Conservation (phyloP, 2,113 vertebrate genomes). For the Dendrocopos noguchii region DNA sequence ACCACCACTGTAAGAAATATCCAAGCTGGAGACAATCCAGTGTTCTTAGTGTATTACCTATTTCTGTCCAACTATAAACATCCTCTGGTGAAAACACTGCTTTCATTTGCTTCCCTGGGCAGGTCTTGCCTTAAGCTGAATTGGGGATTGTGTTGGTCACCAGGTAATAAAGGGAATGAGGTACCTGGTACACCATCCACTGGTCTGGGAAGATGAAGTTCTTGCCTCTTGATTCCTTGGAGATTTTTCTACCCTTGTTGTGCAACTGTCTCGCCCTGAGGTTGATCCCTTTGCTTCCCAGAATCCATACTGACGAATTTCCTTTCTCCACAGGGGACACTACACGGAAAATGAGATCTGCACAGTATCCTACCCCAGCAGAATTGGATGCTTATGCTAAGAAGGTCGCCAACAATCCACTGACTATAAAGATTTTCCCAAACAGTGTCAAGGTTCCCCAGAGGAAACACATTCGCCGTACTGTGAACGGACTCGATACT, state of each 20-base stretch:
- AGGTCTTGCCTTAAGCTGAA: not conserved
- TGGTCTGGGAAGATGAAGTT: slow-evolving; percentile 38
- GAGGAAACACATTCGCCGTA: slow-evolving; percentile 96
- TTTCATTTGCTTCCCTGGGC: not conserved
- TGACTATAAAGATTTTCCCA: slow-evolving; percentile 99
- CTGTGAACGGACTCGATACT: slow-evolving; percentile 98
- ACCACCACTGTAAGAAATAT: not conserved
- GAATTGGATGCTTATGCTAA: slow-evolving; percentile 99
- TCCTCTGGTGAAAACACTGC: not conserved
- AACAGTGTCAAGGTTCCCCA: slow-evolving; percentile 99
- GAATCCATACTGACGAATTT: not conserved
- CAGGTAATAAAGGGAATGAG: slow-evolving; percentile 28
- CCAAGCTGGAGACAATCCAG: not conserved
- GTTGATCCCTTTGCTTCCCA: not conserved
- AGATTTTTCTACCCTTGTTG: not conserved
- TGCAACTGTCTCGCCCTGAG: slow-evolving; percentile 35
- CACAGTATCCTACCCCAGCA: slow-evolving; percentile 99
- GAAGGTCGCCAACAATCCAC: slow-evolving; percentile 98
- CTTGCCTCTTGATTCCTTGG: slow-evolving; percentile 5
- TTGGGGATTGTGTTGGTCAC: not conserved
- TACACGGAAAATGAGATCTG: slow-evolving; percentile 99
- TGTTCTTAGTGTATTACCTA: not conserved
- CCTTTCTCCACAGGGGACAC: slow-evolving; percentile 92
- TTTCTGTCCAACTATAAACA: not conserved
- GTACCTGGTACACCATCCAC: not conserved